These are phyloP conservation scores for Troglohyphantes excavatus DNA, from an alignment of 2,888 invertebrate genomes.

Conservation along the genomic window DNA sequence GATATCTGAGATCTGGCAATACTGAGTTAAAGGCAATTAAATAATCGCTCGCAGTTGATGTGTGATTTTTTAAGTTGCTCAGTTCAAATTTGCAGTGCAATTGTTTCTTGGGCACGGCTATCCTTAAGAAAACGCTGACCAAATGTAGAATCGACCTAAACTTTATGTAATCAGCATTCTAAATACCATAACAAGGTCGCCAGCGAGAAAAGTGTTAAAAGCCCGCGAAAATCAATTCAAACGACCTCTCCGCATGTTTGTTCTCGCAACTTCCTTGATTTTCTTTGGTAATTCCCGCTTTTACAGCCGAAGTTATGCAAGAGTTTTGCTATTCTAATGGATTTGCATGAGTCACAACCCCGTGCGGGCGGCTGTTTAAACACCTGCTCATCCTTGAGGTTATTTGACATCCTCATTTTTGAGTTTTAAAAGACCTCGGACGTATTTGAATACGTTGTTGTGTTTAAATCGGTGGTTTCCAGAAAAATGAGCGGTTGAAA, in stretches of 20 bases:
- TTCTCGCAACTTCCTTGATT: neutral
- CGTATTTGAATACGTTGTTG: neutral
- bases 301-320: neutral
- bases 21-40: too few relatives aligned
- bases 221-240: neutral
- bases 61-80: too few relatives aligned
- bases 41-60: too few relatives aligned
- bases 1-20: too few relatives aligned
- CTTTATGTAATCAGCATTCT: too few relatives aligned
- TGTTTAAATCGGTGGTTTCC: too few relatives aligned
- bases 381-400: conserved; percentile 29
- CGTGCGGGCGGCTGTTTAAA: conserved; percentile 3
- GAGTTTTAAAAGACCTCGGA: neutral
- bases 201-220: neutral
- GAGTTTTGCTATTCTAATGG: neutral
- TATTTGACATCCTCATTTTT: neutral
- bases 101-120: too few relatives aligned
- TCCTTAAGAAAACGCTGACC: too few relatives aligned
- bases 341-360: conserved; percentile 15
- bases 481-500: too few relatives aligned
- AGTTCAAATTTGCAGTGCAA: too few relatives aligned
- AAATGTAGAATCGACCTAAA: too few relatives aligned
- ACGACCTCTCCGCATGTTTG: neutral
- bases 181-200: neutral
- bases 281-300: neutral